A percentile compares a stretch with the other conserved stretches of the same genome.
Evolutionary conservation across 2,797 vertebrate species (phyloP).

Genomic region (Lepilemur ruficaudatus): DNA sequence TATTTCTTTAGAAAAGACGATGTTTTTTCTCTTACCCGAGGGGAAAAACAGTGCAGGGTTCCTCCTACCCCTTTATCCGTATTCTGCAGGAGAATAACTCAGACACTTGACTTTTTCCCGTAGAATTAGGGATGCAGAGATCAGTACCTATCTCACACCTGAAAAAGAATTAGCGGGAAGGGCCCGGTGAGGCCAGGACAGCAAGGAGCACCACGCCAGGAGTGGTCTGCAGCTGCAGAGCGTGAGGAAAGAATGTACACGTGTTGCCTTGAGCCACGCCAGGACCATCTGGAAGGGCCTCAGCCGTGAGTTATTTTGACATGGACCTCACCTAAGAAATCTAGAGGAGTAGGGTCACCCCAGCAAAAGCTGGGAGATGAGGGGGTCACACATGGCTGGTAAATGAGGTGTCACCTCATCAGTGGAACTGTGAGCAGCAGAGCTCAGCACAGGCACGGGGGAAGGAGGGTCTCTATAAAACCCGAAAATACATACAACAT

Average conservation of each 20-base stretch:
- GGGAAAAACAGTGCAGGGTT: not conserved
- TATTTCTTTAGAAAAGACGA: not conserved
- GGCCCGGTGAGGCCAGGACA: not conserved
- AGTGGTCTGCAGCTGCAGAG: not conserved
- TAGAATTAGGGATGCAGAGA: not conserved
- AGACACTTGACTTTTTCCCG: not conserved
- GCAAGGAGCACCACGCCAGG: not conserved
- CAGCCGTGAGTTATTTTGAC: not conserved
- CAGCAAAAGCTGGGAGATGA: not conserved
- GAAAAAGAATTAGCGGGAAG: not conserved
- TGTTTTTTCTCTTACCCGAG: not conserved
- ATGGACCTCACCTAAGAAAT: not conserved
- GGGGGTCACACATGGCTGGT: not conserved
- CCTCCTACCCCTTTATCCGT: not conserved
- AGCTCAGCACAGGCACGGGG: not conserved
- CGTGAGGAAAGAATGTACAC: rapidly evolving
- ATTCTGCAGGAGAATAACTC: not conserved
- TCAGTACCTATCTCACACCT: not conserved
- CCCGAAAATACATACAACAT: not conserved
- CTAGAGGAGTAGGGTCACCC: not conserved
- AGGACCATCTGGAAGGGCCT: not conserved
- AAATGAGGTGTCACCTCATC: not conserved
- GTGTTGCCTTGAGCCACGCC: not conserved
- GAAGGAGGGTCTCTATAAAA: not conserved
- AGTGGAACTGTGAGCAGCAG: not conserved